Conservation (phyloP, 1,140 invertebrate species). For the Halictus rubicundus region DNA sequence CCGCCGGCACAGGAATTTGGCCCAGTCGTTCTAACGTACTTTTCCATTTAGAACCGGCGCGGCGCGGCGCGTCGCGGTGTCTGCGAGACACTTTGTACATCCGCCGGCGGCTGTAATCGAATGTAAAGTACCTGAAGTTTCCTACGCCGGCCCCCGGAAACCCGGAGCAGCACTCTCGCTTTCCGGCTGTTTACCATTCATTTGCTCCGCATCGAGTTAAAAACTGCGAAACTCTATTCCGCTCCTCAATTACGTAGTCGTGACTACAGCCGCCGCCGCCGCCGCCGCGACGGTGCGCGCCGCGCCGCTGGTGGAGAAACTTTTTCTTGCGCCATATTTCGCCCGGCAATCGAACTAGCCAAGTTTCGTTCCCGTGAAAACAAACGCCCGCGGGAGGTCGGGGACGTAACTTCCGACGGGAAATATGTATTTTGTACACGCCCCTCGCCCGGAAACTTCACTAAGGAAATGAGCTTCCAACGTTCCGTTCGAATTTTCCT, state of each 20-base stretch:
- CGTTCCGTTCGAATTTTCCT: neutral
- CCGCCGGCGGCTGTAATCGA: too few relatives aligned
- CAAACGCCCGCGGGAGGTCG: neutral
- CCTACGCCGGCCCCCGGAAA: neutral
- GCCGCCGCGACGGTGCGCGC: too few relatives aligned
- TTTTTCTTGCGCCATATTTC: constrained; percentile 8
- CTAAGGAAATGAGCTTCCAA: neutral
- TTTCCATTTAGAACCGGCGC: too few relatives aligned
- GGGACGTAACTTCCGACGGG: neutral
- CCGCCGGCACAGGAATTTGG: too few relatives aligned
- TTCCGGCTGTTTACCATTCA: constrained; percentile 17
- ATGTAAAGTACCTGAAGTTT: neutral
- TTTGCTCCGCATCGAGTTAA: constrained; percentile 6
- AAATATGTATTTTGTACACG: constrained; percentile 12
- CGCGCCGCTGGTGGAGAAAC: neutral
- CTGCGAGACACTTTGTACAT: too few relatives aligned
- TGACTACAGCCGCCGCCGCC: neutral
- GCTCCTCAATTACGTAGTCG: constrained; percentile 5
- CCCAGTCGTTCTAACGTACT: too few relatives aligned
- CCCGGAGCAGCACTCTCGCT: constrained; percentile 6
- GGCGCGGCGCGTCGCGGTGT: too few relatives aligned
- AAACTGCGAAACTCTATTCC: constrained; percentile 15
- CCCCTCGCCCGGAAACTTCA: neutral
- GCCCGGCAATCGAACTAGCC: neutral
- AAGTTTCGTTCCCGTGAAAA: neutral